These are phyloP conservation scores for Baryphthengus martii DNA, from an alignment of 2,113 vertebrate genomes.

Conservation along the genomic window DNA sequence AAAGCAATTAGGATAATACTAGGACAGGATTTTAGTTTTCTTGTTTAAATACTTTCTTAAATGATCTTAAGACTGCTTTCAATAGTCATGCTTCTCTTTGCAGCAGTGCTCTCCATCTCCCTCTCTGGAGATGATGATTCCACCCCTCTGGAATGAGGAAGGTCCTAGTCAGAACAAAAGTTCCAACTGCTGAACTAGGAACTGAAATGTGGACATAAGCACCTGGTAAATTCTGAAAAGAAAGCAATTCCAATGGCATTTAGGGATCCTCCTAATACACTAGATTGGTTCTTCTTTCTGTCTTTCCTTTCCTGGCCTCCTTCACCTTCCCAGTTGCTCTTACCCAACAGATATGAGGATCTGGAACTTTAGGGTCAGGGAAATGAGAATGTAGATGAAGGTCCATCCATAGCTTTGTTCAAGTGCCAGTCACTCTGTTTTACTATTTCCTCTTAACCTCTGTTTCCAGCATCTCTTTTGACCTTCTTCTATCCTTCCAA, in stretches of 20 bases:
- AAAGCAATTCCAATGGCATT: background rate
- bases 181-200: background rate
- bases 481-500: background rate
- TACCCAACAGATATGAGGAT: too few species aligned
- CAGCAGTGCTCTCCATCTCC: background rate
- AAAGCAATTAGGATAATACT: background rate
- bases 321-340: too few species aligned
- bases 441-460: background rate
- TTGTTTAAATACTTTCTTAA: background rate
- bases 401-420: too few species aligned
- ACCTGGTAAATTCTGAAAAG: background rate
- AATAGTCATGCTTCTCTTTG: background rate
- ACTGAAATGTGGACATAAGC: background rate
- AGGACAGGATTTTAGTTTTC: fast-evolving
- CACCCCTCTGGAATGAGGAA: background rate
- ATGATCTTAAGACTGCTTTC: background rate
- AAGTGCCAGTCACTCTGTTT: background rate
- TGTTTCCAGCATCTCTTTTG: background rate
- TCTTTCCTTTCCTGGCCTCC: too few species aligned
- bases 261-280: background rate
- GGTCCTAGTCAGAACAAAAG: background rate
- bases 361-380: too few species aligned
- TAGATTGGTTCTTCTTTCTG: background rate
- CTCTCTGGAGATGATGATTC: background rate
- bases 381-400: too few species aligned